A percentile compares a stretch with the other conserved stretches of the same genome.
phyloP scores from a whole-genome alignment of 2,888 invertebrate genomes.

The Isoperla grammatica region DNA sequence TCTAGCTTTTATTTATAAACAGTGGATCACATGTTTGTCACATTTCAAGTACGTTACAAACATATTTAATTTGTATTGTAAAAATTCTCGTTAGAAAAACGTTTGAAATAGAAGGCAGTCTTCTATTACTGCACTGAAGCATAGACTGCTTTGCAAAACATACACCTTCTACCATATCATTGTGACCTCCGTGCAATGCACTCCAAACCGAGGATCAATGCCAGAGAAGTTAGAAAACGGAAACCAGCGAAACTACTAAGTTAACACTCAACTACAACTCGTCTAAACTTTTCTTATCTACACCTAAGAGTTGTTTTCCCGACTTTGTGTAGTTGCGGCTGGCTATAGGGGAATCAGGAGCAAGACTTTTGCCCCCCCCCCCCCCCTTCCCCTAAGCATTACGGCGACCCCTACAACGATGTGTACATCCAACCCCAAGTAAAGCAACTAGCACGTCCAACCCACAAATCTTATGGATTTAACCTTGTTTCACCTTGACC shows the following conservation, averaged over 20 bases:
- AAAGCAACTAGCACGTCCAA: background rate
- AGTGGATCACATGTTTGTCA: too few species aligned
- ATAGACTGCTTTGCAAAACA: too few species aligned
- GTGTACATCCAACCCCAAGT: background rate
- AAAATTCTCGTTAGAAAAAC: too few species aligned
- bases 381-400: background rate
- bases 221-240: background rate
- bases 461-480: too few species aligned
- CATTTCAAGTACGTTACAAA: too few species aligned
- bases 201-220: conserved; percentile 11
- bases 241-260: conserved; percentile 12
- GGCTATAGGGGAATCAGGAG: background rate
- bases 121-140: too few species aligned
- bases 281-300: conserved; percentile 15
- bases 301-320: background rate
- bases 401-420: background rate
- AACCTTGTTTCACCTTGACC: too few species aligned
- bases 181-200: too few species aligned
- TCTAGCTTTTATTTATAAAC: too few species aligned
- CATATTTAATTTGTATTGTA: too few species aligned
- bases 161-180: too few species aligned
- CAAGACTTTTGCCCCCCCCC: background rate
- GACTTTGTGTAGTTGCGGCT: conserved; percentile 3
- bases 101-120: too few species aligned
- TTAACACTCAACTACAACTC: conserved; percentile 10